Evolutionary conservation across 2,888 invertebrate species (phyloP), one percentile per base, ranked within the genome.

Genomic region (Campopleginae sp.): DNA sequence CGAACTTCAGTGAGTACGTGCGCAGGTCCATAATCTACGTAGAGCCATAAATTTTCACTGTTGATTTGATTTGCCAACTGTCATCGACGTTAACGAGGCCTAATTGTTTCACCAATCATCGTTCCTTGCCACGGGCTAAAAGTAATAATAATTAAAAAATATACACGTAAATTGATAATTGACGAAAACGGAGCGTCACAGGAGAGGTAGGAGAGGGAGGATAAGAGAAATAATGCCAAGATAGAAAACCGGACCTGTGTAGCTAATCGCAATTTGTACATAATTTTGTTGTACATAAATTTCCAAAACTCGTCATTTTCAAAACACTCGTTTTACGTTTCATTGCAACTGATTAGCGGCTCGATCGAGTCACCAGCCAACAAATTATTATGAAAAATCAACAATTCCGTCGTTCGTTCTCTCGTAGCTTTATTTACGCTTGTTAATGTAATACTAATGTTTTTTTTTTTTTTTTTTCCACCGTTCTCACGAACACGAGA

Each of bases 261-360:
- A 88, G 88, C 65, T 87, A 90, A 83, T 80, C 79, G 85, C 81
- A 85, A 87, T 89, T 89, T 91, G 90, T 90, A 91, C 87, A 91
- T 90, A 91, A 83, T 74, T 81, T 89, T 75, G 77, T 89, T 90
- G 90, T 89, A 90, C 58, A 91, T 90, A 90, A 84, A 83, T 84
- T 58, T 14, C 14, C 84, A 72, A 86, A 79, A 89, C 88, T 90
- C 86, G 86, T 87, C 88, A 90, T 84, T 88, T 89, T 89, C 87
- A 89, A 88, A 89, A 90, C 88, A 90, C 86, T 87, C 54, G 17
- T 68, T 70, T 58, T 58, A 12, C 2, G 23, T 19, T 70, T 51
- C 70, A 74, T 19, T 70, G 12, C 33, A 38, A 63, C 23, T 51
- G 68, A 42, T 63, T 38, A 51, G 44, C 72, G 38, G 61, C 44